Percentiles rank a stretch among this genome's conserved stretches.
Conservation (phyloP, 2,113 vertebrate species). For the Capreolus pygargus region DNA sequence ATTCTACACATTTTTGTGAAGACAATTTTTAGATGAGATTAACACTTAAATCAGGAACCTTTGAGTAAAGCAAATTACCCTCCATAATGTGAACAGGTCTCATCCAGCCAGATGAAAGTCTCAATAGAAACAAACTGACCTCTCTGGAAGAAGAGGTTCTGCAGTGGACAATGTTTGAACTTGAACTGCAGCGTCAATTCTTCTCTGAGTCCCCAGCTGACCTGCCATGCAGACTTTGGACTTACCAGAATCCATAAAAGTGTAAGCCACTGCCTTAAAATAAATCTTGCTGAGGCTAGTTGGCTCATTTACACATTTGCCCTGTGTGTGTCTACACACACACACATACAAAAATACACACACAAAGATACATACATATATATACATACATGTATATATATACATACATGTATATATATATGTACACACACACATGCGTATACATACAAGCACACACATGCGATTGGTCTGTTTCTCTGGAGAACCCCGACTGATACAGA, state of each 20-base stretch:
- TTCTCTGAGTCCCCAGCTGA: neutral
- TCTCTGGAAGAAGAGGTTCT: neutral
- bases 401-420: no score
- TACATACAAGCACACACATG: neutral
- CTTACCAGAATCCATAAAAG: fast-evolving
- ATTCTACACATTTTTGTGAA: neutral
- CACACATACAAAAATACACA: neutral
- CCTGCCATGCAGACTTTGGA: neutral
- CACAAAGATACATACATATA: no score
- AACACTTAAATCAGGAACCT: neutral
- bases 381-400: no score
- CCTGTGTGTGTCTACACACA: neutral
- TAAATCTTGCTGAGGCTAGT: neutral
- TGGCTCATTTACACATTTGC: neutral
- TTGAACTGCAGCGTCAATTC: neutral
- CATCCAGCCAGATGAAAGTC: neutral
- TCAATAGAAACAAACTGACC: neutral
- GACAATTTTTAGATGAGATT: neutral
- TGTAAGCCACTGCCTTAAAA: neutral
- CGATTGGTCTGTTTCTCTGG: neutral
- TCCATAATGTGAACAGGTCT: neutral
- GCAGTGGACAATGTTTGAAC: neutral
- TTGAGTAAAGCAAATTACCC: neutral
- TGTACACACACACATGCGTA: neutral
- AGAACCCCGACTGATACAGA: neutral